Conservation (phyloP, 2,797 vertebrate genomes). For the Lacerta agilis region DNA sequence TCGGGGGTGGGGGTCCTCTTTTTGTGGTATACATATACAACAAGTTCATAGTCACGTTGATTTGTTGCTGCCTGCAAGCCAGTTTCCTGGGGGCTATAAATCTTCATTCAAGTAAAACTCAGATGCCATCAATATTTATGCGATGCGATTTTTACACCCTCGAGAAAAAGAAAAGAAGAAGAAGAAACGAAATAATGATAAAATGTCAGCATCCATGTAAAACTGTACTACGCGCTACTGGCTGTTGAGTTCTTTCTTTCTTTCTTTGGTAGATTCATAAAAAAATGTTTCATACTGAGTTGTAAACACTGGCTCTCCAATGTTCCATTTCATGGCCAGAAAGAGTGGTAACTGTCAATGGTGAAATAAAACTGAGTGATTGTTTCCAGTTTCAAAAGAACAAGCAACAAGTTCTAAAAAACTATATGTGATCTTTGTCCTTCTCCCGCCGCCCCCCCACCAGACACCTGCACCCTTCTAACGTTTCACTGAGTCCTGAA, state of each 20-base stretch:
- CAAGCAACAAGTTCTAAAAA: constrained; percentile 83
- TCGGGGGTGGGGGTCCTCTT: constrained; percentile 84
- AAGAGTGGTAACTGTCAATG: constrained; percentile 86
- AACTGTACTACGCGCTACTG: constrained; percentile 58
- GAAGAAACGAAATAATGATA: not conserved
- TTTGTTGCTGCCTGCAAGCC: constrained; percentile 88
- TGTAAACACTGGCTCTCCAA: constrained; percentile 83
- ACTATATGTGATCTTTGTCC: constrained; percentile 82
- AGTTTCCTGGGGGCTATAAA: constrained; percentile 90
- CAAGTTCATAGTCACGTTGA: constrained; percentile 89
- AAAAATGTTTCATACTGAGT: constrained; percentile 73
- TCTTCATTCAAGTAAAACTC: constrained; percentile 81
- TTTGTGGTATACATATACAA: constrained; percentile 80
- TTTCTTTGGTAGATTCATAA: constrained; percentile 57
- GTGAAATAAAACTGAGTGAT: constrained; percentile 91
- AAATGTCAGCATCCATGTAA: constrained; percentile 65
- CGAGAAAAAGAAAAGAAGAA: constrained; percentile 36
- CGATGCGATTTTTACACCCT: constrained; percentile 72
- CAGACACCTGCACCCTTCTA: constrained; percentile 98
- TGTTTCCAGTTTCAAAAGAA: constrained; percentile 89
- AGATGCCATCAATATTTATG: constrained; percentile 77
- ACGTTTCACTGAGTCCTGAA: constrained; percentile 95
- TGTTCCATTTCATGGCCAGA: constrained; percentile 82
- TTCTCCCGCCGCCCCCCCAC: constrained; percentile 76
- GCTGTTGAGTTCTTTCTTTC: constrained; percentile 8